Evolutionary conservation across 2,113 vertebrate species (phyloP).

Genomic region (Peromyscus maniculatus): DNA sequence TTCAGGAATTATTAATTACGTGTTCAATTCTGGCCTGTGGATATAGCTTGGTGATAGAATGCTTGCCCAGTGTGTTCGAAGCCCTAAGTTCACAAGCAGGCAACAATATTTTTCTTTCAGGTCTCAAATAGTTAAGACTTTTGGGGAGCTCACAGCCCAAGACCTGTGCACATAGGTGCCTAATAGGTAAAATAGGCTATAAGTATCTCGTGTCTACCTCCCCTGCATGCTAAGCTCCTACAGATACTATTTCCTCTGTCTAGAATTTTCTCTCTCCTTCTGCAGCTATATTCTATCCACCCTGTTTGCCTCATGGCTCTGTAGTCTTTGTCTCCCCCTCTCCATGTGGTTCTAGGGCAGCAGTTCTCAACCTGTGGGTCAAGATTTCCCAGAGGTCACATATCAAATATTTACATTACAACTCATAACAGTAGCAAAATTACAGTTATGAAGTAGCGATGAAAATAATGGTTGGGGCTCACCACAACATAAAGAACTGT

Average conservation of each 20-base stretch:
- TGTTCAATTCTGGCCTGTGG: neutral
- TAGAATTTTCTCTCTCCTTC: constrained; percentile 5
- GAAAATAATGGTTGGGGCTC: neutral
- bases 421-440: neutral
- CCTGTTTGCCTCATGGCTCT: neutral
- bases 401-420: neutral
- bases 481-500: neutral
- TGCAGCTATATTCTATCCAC: neutral
- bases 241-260: neutral
- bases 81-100: neutral
- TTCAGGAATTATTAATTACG: constrained; percentile 21
- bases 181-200: neutral
- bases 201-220: neutral
- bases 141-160: neutral
- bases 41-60: neutral
- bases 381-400: neutral
- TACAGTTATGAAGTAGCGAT: neutral
- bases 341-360: neutral
- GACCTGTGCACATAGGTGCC: neutral
- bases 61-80: neutral
- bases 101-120: neutral
- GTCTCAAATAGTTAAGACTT: neutral
- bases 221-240: neutral
- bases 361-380: neutral
- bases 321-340: neutral